phyloP scores from a whole-genome alignment of 2,797 vertebrate species.

The Onychomys torridus region DNA sequence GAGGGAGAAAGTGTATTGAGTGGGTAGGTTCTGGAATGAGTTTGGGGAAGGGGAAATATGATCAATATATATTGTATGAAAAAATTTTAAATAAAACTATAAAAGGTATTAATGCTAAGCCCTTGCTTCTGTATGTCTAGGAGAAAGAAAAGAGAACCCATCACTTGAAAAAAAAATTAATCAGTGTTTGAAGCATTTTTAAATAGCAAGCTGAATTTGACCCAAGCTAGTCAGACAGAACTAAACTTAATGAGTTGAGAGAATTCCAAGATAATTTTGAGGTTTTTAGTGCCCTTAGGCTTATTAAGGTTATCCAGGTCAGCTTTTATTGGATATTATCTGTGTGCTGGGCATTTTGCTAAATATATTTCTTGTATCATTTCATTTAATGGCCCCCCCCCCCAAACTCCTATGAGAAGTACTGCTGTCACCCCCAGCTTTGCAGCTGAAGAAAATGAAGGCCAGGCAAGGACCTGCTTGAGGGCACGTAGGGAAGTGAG shows the following conservation, averaged over 20 bases:
- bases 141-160: neutral
- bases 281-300: constrained; percentile 30
- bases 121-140: neutral
- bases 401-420: constrained; percentile 8
- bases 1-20: neutral
- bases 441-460: constrained; percentile 31
- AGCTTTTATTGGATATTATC: constrained; percentile 18
- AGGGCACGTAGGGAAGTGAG: neutral
- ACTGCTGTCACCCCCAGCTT: neutral
- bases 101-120: neutral
- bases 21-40: neutral
- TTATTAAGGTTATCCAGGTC: constrained; percentile 24
- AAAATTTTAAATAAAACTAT: neutral
- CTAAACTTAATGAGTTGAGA: constrained; percentile 24
- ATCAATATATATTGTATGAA: neutral
- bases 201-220: constrained; percentile 38
- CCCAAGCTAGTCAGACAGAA: neutral
- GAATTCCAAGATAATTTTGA: constrained; percentile 42
- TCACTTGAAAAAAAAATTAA: neutral
- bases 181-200: neutral
- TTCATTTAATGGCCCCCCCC: neutral
- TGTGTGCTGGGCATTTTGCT: neutral
- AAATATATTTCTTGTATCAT: constrained; percentile 39
- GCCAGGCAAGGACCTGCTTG: constrained; percentile 7
- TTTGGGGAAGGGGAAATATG: neutral